A percentile compares a stretch with the other conserved stretches of the same genome.
Conservation (phyloP, 2,113 vertebrate species). For the Anseranas semipalmata region DNA sequence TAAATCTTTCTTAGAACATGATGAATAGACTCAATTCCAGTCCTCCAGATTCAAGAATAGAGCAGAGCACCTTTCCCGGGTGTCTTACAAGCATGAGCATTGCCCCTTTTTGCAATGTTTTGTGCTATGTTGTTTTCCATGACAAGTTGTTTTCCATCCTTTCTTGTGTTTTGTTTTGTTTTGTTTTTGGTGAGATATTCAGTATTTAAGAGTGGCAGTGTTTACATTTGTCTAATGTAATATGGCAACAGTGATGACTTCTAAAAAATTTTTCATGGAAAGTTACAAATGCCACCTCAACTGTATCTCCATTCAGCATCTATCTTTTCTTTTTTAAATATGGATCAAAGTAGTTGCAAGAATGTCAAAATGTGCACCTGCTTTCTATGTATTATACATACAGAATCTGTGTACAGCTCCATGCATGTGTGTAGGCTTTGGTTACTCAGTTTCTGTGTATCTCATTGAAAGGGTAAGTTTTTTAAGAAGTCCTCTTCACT, state of each 20-base stretch:
- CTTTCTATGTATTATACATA: not conserved
- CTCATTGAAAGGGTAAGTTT: not conserved
- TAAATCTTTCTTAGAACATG: not conserved
- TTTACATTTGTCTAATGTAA: not conserved
- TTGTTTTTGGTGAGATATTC: not conserved
- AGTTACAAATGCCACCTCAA: not conserved
- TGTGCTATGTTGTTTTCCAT: not conserved
- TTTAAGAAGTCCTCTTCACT: not conserved
- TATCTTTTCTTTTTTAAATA: not conserved
- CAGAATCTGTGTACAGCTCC: not conserved
- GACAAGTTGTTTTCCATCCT: not conserved
- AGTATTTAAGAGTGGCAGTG: not conserved
- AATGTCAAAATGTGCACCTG: not conserved
- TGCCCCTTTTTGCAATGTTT: not conserved
- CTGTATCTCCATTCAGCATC: not conserved
- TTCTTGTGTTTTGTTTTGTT: not conserved
- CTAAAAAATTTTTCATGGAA: not conserved
- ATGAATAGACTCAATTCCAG: not conserved
- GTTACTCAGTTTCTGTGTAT: not conserved
- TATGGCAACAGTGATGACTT: not conserved
- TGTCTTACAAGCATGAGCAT: not conserved
- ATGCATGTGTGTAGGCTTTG: fast-evolving
- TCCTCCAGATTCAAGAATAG: not conserved
- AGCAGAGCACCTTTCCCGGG: not conserved
- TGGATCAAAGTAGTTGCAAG: not conserved